These are phyloP conservation scores for Melitaea athalia DNA, from an alignment of 2,888 invertebrate genomes.

Conservation along the genomic window DNA sequence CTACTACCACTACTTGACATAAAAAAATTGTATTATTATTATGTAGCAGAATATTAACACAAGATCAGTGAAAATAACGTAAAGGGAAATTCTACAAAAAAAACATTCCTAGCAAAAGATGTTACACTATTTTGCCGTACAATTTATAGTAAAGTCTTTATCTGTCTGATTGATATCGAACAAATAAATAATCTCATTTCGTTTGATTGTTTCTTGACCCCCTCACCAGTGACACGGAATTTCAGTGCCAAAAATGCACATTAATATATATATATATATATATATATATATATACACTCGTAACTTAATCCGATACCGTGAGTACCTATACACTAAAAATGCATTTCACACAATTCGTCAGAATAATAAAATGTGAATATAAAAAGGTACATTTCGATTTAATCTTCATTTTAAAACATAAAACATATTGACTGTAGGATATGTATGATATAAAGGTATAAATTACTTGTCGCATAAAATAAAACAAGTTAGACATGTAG, in stretches of 20 bases:
- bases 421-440: neutral
- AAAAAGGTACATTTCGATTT: neutral
- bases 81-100: no score
- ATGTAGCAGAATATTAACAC: no score
- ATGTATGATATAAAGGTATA: conserved; percentile 3
- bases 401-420: neutral
- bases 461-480: neutral
- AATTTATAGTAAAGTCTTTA: neutral
- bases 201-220: conserved; percentile 16
- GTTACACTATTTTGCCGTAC: no score
- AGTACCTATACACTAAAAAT: conserved; percentile 18
- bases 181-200: conserved; percentile 24
- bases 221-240: conserved; percentile 21
- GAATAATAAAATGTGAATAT: conserved; percentile 18
- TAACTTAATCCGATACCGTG: conserved; percentile 18
- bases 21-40: no score
- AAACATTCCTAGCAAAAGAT: no score
- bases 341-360: conserved; percentile 6
- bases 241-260: conserved; percentile 17
- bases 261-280: no score
- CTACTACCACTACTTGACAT: neutral
- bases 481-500: conserved; percentile 14
- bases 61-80: no score
- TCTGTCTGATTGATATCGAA: conserved; percentile 9
- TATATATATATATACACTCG: no score